A percentile compares a stretch with the other conserved stretches of the same genome.
phyloP scores from a whole-genome alignment of 2,888 invertebrate species.

The Polydrusus tereticollis region DNA sequence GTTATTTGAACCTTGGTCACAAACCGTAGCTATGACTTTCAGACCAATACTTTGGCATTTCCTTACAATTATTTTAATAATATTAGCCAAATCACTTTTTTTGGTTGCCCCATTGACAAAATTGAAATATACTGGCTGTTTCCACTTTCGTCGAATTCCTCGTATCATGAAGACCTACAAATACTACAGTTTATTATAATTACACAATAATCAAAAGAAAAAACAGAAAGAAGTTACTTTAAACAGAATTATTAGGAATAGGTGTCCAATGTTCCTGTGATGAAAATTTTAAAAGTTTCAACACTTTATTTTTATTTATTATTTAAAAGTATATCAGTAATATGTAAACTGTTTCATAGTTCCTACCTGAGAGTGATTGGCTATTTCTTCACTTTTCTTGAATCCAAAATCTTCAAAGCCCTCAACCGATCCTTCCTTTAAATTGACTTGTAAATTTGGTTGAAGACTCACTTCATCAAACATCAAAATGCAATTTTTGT shows the following conservation, averaged over 20 bases:
- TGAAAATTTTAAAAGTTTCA: no score
- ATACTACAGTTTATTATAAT: neutral
- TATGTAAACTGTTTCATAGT: constrained; percentile 18
- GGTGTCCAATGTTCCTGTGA: neutral
- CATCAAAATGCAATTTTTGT: constrained; percentile 37
- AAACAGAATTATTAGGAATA: neutral
- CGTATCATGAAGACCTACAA: constrained; percentile 40
- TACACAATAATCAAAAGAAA: neutral
- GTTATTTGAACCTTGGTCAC: constrained; percentile 51
- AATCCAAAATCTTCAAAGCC: constrained; percentile 40
- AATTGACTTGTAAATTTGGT: constrained; percentile 39
- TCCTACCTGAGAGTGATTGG: constrained; percentile 25
- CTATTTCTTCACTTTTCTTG: constrained; percentile 10
- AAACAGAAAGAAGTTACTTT: neutral
- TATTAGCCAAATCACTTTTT: constrained; percentile 11
- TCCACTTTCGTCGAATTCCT: constrained; percentile 44
- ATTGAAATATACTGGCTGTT: constrained; percentile 41
- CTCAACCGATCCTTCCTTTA: neutral
- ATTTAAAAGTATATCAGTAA: neutral
- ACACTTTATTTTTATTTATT: neutral
- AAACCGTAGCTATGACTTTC: constrained; percentile 47
- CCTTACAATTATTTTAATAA: constrained; percentile 15
- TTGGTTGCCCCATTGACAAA: constrained; percentile 42
- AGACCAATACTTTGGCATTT: constrained; percentile 43
- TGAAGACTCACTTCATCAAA: constrained; percentile 50